phyloP scores from a whole-genome alignment of 2,888 invertebrate species.

The Mesochorus sp. region DNA sequence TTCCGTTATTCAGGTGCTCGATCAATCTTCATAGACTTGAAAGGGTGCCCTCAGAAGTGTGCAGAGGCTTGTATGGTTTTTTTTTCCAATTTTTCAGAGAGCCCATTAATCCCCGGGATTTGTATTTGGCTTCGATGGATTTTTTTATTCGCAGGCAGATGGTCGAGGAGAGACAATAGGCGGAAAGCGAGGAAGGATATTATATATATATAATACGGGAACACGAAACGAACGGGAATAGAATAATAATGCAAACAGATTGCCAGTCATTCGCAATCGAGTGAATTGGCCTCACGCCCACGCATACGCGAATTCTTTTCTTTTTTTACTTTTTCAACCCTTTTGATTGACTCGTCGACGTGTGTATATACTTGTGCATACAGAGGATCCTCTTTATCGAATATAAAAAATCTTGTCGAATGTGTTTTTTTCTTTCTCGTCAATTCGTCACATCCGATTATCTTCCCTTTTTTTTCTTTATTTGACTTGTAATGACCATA shows the following conservation, averaged over 20 bases:
- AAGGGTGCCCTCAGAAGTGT: too few species aligned
- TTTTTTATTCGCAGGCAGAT: slow-evolving; percentile 35
- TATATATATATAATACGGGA: neutral
- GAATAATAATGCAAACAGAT: slow-evolving; percentile 57
- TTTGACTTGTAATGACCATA: too few species aligned
- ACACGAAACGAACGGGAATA: slow-evolving; percentile 31
- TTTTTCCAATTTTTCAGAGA: too few species aligned
- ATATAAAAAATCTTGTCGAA: slow-evolving; percentile 16
- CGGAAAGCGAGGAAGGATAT: slow-evolving; percentile 41
- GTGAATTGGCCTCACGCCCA: slow-evolving; percentile 38
- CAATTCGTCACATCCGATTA: too few species aligned
- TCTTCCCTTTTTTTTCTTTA: too few species aligned
- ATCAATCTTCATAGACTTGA: too few species aligned
- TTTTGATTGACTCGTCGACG: slow-evolving; percentile 6
- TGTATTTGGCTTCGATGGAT: slow-evolving; percentile 19
- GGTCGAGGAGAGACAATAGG: slow-evolving; percentile 43
- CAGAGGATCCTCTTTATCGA: slow-evolving; percentile 8
- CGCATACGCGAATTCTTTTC: slow-evolving; percentile 8
- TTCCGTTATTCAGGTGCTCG: too few species aligned
- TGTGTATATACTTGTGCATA: neutral
- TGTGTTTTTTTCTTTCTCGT: too few species aligned
- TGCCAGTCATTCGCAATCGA: slow-evolving; percentile 39
- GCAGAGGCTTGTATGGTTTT: too few species aligned
- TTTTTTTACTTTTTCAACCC: slow-evolving; percentile 28
- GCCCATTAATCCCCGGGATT: too few species aligned